Percentiles rank a stretch among this genome's conserved stretches.
Evolutionary conservation across 2,797 vertebrate species (phyloP).

Genomic region (Catamblyrhynchus diadema): DNA sequence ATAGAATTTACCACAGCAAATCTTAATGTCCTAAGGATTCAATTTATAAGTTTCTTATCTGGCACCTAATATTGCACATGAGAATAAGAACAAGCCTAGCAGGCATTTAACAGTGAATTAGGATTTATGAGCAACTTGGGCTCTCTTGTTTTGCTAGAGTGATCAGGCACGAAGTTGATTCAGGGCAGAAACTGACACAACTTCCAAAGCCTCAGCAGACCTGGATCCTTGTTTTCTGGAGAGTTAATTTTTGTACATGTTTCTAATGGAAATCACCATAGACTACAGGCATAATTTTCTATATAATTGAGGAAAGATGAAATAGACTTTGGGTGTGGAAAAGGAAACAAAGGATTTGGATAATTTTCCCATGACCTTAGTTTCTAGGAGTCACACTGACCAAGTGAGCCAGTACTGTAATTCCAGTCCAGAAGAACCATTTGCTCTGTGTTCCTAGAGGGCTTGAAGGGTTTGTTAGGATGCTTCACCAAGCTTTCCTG

Average conservation of each 20-base stretch:
- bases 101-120: not conserved
- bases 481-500: not conserved
- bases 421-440: not conserved
- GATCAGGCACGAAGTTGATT: not conserved
- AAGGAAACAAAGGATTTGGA: not conserved
- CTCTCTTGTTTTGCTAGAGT: not conserved
- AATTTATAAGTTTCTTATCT: conserved; percentile 33
- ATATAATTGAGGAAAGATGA: not conserved
- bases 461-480: not conserved
- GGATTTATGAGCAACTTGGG: conserved; percentile 26
- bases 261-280: not conserved
- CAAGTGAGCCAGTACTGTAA: not conserved
- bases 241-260: not conserved
- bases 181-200: not conserved
- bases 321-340: not conserved
- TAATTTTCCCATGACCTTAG: not conserved
- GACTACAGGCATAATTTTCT: not conserved
- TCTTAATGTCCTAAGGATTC: not conserved
- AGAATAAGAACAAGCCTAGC: not conserved
- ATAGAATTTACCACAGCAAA: not conserved
- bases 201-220: not conserved
- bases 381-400: not conserved
- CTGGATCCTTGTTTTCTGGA: not conserved
- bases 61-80: not conserved
- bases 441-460: not conserved